phyloP scores from a whole-genome alignment of 2,113 vertebrate species.

The Chaetorhynchus papuensis region DNA sequence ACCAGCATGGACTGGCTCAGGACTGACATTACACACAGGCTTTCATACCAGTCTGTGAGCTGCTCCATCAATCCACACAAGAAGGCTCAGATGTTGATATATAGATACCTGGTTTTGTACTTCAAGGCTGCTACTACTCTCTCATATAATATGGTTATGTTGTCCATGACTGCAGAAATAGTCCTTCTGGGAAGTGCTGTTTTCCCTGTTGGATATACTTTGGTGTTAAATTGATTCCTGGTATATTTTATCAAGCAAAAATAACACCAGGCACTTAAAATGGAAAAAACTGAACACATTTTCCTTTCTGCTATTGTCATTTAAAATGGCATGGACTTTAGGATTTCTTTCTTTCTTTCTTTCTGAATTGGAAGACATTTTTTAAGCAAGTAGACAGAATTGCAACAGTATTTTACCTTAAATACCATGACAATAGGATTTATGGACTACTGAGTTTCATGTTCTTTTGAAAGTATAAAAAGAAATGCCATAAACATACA shows the following conservation, averaged over 20 bases:
- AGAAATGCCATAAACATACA: constrained; percentile 1
- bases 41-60: neutral
- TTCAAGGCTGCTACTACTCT: neutral
- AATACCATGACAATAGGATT: constrained; percentile 4
- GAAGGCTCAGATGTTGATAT: neutral
- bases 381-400: neutral
- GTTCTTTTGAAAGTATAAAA: neutral
- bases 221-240: neutral
- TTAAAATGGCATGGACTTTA: neutral
- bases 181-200: neutral
- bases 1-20: neutral
- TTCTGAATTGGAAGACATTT: neutral
- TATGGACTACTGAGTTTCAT: neutral
- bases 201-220: neutral
- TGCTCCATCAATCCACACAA: neutral
- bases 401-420: neutral
- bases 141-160: neutral
- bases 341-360: neutral
- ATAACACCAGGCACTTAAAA: neutral
- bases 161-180: neutral
- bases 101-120: neutral
- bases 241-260: neutral
- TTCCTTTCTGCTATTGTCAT: neutral
- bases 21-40: neutral
- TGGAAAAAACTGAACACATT: neutral